phyloP scores from a whole-genome alignment of 2,797 vertebrate species.

The Sebastes kiyomatsui region DNA sequence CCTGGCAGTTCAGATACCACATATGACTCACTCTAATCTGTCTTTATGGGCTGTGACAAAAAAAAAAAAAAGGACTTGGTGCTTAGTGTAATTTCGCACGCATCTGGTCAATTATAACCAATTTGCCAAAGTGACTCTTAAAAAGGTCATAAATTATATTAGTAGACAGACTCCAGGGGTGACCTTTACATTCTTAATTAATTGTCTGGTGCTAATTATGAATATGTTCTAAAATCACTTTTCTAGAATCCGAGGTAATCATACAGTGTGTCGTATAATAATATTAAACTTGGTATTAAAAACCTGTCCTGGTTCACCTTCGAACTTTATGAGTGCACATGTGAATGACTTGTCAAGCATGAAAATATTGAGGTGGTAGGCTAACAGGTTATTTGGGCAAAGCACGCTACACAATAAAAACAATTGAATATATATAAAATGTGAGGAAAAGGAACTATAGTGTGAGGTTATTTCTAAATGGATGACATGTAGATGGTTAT shows the following conservation, averaged over 20 bases:
- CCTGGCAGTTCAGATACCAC: background rate
- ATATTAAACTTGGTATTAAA: conserved; percentile 28
- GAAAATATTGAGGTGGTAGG: background rate
- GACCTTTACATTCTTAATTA: conserved; percentile 54
- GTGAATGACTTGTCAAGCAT: background rate
- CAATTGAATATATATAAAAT: background rate
- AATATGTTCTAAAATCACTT: conserved; percentile 30
- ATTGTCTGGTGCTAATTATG: conserved; percentile 33
- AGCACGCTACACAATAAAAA: background rate
- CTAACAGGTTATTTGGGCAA: background rate
- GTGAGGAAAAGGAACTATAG: background rate
- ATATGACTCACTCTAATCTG: conserved; percentile 28
- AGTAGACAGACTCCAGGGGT: conserved; percentile 23
- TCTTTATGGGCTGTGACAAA: conserved; percentile 20
- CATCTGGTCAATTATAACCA: conserved; percentile 39
- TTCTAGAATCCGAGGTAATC: conserved; percentile 14
- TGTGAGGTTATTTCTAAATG: background rate
- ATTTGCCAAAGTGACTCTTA: conserved; percentile 18
- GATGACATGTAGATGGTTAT: background rate
- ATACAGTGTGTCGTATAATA: background rate
- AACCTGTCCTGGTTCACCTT: conserved; percentile 24
- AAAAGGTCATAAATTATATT: conserved; percentile 58
- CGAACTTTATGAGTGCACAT: background rate
- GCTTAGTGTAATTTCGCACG: background rate
- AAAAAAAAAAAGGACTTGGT: conserved; percentile 5